These are phyloP conservation scores for Trididemnum clinides DNA, from an alignment of 23 tunicate species.

Conservation along the genomic window DNA sequence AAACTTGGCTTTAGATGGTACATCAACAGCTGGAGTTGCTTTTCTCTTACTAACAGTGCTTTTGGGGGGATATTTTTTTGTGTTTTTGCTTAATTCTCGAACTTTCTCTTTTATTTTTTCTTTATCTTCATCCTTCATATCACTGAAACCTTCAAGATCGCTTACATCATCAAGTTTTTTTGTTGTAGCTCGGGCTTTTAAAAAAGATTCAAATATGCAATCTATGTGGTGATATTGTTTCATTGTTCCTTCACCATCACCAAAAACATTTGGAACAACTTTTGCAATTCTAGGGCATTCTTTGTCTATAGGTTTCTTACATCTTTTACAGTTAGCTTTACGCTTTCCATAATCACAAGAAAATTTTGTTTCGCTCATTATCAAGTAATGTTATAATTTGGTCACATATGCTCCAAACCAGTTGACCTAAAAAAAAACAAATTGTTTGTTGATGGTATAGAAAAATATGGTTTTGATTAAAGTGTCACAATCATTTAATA, in stretches of 20 bases:
- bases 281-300: constrained; percentile 85
- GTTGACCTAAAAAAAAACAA: too few relatives aligned
- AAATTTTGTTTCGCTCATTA: constrained; percentile 52
- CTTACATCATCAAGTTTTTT: constrained; percentile 82
- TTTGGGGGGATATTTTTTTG: background rate
- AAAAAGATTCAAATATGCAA: constrained; percentile 86
- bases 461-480: too few relatives aligned
- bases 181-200: constrained; percentile 83
- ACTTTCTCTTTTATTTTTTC: constrained; percentile 56
- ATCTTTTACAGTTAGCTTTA: constrained; percentile 90
- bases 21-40: constrained; percentile 5
- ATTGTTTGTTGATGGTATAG: too few relatives aligned
- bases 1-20: constrained; percentile 28
- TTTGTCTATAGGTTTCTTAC: constrained; percentile 92
- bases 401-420: too few relatives aligned
- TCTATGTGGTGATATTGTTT: constrained; percentile 85
- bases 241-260: constrained; percentile 87
- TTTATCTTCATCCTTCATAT: constrained; percentile 90
- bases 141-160: constrained; percentile 86
- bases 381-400: too few relatives aligned
- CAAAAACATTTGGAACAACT: constrained; percentile 81
- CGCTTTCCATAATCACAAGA: constrained; percentile 83
- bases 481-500: too few relatives aligned
- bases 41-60: constrained; percentile 42
- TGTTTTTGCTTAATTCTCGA: background rate